Evolutionary conservation across 2,113 vertebrate genomes (phyloP), one percentile per base, ranked within the genome.

Genomic region (Corvus cornix): DNA sequence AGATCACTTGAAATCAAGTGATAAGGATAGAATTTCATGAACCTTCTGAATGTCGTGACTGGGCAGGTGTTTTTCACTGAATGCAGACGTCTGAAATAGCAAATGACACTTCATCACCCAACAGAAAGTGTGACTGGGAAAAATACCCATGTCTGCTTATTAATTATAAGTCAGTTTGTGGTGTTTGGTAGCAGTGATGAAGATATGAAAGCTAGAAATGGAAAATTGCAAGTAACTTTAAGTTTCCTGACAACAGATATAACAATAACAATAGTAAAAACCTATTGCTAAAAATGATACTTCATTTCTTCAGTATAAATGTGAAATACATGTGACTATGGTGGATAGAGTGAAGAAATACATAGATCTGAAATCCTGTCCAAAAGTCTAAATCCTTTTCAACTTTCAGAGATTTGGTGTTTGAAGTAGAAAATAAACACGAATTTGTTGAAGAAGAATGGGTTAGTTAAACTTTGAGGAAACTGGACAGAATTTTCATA

Each of bases 1-100:
- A 63, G 35, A 63, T 52, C n/a, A 83, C 13, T 60, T 52, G 19
- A 77, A 95, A 90, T 74, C 16, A 77, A 76, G 27, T 39, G 16
- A 55, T n/a, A 76, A 81, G 21, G 48, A 41, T 17, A 70, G 51
- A 31, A 48, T 48, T 18, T 41, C 67, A 75, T n/a, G 23, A 70
- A 43, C 24, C 39, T 72, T 60, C 41, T 87, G 70, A 79, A 26
- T 3, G 22, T 86, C 33, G 10, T 81, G 60, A 64, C 19, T 15
- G 14, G 11, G 18, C 28, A 80, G 18, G 13, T 77, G 26, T 35
- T 89, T 87, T 84, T 72, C 68, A 52, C 37, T 62, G 68, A 62
- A 58, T 2, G 10, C 8, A 80, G 24, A 69, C 51, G 7, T 7
- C 14, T 66, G 63, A 83, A 79, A 77, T 77, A 0, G 0, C 9